A percentile compares a stretch with the other conserved stretches of the same genome.
Evolutionary conservation across 2,888 invertebrate species (phyloP).

Genomic region (Drosophila histrio): DNA sequence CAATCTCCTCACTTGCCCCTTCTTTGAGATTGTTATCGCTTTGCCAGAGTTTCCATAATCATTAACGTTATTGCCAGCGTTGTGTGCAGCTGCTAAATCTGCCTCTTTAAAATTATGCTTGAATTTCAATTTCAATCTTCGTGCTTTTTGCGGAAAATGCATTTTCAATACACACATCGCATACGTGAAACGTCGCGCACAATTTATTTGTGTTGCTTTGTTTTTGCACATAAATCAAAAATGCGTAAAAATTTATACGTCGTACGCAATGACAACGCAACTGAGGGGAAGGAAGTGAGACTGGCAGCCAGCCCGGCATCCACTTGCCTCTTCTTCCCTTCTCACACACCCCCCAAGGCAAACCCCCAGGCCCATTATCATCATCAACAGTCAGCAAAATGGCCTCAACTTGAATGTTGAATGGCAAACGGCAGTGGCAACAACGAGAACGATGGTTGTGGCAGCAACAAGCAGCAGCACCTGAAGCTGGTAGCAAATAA

Average conservation of each 20-base stretch:
- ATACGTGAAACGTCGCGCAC: slow-evolving; percentile 42
- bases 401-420: slow-evolving; percentile 62
- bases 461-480: slow-evolving; percentile 72
- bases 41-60: slow-evolving; percentile 61
- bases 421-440: slow-evolving; percentile 43
- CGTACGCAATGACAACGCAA: slow-evolving; percentile 34
- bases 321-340: slow-evolving; percentile 5
- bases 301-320: slow-evolving; percentile 18
- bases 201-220: slow-evolving; percentile 58
- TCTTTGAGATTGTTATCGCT: slow-evolving; percentile 32
- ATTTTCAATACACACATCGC: slow-evolving; percentile 63
- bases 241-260: slow-evolving; percentile 74
- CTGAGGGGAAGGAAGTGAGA: not conserved
- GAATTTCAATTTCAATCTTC: slow-evolving; percentile 6
- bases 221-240: slow-evolving; percentile 74
- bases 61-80: slow-evolving; percentile 67
- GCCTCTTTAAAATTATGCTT: slow-evolving; percentile 30
- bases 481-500: slow-evolving; percentile 61
- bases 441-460: slow-evolving; percentile 16
- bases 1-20: not conserved
- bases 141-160: slow-evolving; percentile 48
- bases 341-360: slow-evolving; percentile 18
- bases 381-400: slow-evolving; percentile 78
- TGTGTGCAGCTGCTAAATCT: slow-evolving; percentile 57
- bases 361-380: slow-evolving; percentile 72